Percentiles rank a stretch among this genome's conserved stretches.
phyloP scores from a whole-genome alignment of 1,140 invertebrate genomes.

The Aphidius gifuensis region DNA sequence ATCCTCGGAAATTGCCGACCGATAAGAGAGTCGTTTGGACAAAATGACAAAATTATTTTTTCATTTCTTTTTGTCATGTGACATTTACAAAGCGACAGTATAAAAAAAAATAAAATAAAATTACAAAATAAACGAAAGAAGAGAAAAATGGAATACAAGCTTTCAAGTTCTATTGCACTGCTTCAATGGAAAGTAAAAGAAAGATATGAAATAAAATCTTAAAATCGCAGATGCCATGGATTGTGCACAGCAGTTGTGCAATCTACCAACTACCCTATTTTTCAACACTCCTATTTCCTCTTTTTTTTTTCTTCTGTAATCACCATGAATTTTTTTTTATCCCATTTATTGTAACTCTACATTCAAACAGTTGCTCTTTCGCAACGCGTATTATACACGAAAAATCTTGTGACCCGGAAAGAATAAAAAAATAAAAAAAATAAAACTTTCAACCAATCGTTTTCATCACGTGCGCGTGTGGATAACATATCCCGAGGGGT shows the following conservation, averaged over 20 bases:
- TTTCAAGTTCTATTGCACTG: background rate
- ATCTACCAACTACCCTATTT: background rate
- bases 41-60: constrained; percentile 20
- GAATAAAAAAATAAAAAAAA: background rate
- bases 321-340: background rate
- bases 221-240: constrained; percentile 22
- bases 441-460: constrained; percentile 12
- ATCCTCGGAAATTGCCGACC: constrained; percentile 20
- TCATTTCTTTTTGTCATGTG: background rate
- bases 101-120: too few relatives aligned
- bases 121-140: too few relatives aligned
- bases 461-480: constrained; percentile 21
- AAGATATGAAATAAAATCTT: constrained; percentile 12
- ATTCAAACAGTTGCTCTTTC: background rate
- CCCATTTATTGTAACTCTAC: constrained; percentile 19
- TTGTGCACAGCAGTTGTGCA: constrained; percentile 23
- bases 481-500: too few relatives aligned
- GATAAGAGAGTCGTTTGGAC: constrained; percentile 24
- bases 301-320: background rate
- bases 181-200: constrained; percentile 12
- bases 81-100: constrained; percentile 20
- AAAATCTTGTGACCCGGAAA: background rate
- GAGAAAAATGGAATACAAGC: too few relatives aligned
- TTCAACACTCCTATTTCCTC: background rate
- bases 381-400: too few relatives aligned